A percentile compares a stretch with the other conserved stretches of the same genome.
Conservation (phyloP, 2,113 vertebrate genomes). For the Machaerirhynchus nigripectus region DNA sequence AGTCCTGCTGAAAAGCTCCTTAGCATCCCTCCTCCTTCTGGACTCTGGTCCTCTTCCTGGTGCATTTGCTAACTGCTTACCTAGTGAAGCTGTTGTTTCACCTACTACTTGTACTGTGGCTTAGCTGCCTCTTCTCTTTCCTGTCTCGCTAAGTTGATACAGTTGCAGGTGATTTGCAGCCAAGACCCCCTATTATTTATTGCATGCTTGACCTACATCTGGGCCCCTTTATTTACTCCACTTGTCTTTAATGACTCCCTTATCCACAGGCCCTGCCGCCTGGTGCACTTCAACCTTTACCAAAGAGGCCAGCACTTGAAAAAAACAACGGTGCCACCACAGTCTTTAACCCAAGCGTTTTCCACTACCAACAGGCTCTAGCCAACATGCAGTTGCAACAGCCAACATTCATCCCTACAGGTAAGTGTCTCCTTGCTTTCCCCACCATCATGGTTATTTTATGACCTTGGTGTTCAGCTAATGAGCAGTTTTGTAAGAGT, state of each 20-base stretch:
- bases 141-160: neutral
- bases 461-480: neutral
- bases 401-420: conserved; percentile 88
- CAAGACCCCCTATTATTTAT: neutral
- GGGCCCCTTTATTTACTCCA: conserved; percentile 3
- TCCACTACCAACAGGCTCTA: conserved; percentile 97
- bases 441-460: neutral
- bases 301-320: conserved; percentile 92
- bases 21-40: neutral
- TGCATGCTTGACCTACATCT: conserved; percentile 29
- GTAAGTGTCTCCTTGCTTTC: conserved; percentile 74
- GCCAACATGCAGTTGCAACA: conserved; percentile 95
- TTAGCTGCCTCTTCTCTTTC: conserved; percentile 6
- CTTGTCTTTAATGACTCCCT: conserved; percentile 68
- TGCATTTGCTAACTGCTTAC: neutral
- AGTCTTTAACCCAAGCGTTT: conserved; percentile 92
- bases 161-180: conserved; percentile 41
- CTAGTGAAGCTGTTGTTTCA: neutral
- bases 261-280: conserved; percentile 79
- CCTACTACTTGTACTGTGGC: neutral
- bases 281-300: conserved; percentile 85
- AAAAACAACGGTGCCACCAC: conserved; percentile 90
- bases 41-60: neutral
- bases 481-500: neutral
- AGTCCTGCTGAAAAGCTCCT: neutral